Evolutionary conservation across 2,113 vertebrate species (phyloP).

Genomic region (Chaenogobius annularis): DNA sequence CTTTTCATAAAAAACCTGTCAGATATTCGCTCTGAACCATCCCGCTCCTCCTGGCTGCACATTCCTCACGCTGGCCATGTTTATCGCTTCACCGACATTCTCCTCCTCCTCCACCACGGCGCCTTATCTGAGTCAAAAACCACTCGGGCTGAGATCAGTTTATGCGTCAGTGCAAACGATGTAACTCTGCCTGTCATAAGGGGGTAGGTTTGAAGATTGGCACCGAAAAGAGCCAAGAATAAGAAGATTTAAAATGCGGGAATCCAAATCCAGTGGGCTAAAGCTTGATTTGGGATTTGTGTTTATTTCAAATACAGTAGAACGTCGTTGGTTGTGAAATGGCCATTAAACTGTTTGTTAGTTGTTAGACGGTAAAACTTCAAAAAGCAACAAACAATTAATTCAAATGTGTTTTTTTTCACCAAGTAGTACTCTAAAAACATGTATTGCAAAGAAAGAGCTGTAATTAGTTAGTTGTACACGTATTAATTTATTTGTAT

Average conservation of each 20-base stretch:
- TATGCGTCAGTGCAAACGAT: neutral
- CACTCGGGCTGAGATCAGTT: neutral
- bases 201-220: neutral
- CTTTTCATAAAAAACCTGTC: constrained; percentile 49
- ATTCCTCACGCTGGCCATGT: constrained; percentile 46
- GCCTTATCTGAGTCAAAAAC: neutral
- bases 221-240: neutral
- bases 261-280: neutral
- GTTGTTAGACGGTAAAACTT: neutral
- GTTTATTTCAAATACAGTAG: neutral
- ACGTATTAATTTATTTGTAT: too few species aligned
- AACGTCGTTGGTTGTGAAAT: neutral
- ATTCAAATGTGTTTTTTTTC: neutral
- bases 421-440: too few species aligned
- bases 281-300: neutral
- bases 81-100: constrained; percentile 37
- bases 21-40: constrained; percentile 33
- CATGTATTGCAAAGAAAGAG: too few species aligned
- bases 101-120: constrained; percentile 2
- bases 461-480: too few species aligned
- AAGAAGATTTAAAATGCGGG: neutral
- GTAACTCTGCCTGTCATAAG: neutral
- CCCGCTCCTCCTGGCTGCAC: constrained; percentile 39
- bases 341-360: too few species aligned
- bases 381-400: neutral